Conservation (phyloP, 2,113 vertebrate genomes). For the Daboia siamensis region DNA sequence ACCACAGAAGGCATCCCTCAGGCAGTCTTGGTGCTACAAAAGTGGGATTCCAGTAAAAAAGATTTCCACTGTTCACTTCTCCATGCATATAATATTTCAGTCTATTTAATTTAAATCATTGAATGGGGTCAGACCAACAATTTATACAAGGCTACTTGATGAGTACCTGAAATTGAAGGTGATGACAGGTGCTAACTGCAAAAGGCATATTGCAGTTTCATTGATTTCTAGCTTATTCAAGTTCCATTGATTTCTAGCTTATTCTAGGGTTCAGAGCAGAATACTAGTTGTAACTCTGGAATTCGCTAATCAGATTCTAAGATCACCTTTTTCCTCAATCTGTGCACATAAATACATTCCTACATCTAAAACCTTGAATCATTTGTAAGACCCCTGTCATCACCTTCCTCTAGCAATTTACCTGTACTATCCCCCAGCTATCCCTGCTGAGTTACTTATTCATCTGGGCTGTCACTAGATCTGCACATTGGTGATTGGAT, state of each 20-base stretch:
- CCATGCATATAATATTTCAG: not conserved
- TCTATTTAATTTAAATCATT: not conserved
- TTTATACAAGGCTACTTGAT: not conserved
- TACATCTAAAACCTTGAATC: not conserved
- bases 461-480: not conserved
- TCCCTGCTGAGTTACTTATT: not conserved
- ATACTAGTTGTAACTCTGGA: not conserved
- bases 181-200: not conserved
- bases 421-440: not conserved
- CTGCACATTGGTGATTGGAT: not conserved
- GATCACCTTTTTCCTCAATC: not conserved
- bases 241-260: not conserved
- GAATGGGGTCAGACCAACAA: not conserved
- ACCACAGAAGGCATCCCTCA: not conserved
- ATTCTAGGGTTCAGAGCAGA: not conserved
- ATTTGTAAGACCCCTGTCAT: not conserved
- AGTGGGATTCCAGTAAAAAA: not conserved
- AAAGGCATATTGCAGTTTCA: not conserved
- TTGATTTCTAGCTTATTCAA: not conserved
- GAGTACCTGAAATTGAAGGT: not conserved
- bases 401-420: not conserved
- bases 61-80: not conserved
- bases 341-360: not conserved
- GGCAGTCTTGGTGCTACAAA: not conserved
- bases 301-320: not conserved